phyloP scores from a whole-genome alignment of 2,113 vertebrate genomes.

The Ancistrus triradiatus region DNA sequence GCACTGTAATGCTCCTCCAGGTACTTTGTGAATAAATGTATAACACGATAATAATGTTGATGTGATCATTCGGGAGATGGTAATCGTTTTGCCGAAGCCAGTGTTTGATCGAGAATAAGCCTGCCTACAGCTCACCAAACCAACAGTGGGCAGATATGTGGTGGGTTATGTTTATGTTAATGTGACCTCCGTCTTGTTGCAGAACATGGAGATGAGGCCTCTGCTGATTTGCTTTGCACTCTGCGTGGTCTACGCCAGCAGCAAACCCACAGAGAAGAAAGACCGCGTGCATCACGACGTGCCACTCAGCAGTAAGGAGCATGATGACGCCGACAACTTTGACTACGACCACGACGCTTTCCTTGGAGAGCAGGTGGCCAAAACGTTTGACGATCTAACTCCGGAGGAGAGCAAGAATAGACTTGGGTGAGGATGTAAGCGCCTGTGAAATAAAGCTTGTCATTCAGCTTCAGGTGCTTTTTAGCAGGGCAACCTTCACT shows the following conservation, averaged over 20 bases:
- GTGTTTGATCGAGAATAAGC: no score
- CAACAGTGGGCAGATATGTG: not conserved
- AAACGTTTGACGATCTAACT: constrained; percentile 82
- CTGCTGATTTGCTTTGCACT: constrained; percentile 73
- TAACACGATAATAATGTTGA: no score
- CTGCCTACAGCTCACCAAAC: no score
- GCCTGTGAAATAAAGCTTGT: not conserved
- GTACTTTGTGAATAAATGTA: no score
- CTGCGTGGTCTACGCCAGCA: constrained; percentile 67
- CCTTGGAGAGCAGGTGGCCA: constrained; percentile 81
- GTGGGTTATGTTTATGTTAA: not conserved
- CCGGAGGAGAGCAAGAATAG: constrained; percentile 88
- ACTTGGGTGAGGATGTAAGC: constrained; percentile 74
- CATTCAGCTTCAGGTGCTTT: no score
- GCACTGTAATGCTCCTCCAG: no score
- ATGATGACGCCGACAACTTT: constrained; percentile 76
- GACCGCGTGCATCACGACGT: constrained; percentile 77
- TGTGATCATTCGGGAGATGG: no score
- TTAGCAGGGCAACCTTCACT: no score
- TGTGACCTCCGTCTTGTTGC: not conserved
- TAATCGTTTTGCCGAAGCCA: no score
- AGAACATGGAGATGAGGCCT: constrained; percentile 64
- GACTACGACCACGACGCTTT: constrained; percentile 93
- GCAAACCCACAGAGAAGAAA: constrained; percentile 85
- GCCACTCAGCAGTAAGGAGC: constrained; percentile 76